Evolutionary conservation across 92 coral and sea anemone species (phyloP), one percentile per base, ranked within the genome.

Genomic region (Micromussa lordhowensis): DNA sequence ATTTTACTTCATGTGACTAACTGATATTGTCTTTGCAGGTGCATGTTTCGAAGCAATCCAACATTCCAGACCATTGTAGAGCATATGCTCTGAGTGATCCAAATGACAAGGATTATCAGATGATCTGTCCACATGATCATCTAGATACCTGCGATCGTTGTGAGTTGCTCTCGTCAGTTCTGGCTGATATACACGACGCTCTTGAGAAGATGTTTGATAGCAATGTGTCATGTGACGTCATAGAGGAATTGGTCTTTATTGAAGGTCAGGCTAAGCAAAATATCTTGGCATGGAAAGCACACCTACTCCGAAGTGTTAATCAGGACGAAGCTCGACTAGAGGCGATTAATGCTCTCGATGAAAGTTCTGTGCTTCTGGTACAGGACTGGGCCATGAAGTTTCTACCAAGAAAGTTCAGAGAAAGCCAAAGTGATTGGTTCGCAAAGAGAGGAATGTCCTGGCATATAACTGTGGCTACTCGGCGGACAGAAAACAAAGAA

Each of bases 351-450:
- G 40, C n/a, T 68, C 89, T 88, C n/a, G 94, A 88, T 26, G 86
- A 88, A 66, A 80, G 57, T 15, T 87, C 75, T 1, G 91, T 87
- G 1, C 66, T 86, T 15, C 73, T 78, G 5, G 85, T 86, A 4
- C 90, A 86, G 79, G 90, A 87, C 80, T 87, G 91, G 91, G 91
- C 91, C 15, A 87, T 87, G 91, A 93, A 63, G n/a, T 63, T 63
- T 28, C 29, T 63, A 18, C 69, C 69, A 16, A 16, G 64, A 58
- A 58, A 58, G 75, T 91, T 57, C 58, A 82, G 93, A 78, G 94
- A 94, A 68, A 94, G 90, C 69, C 94, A 94, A 79, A 78, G 75
- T 75, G 96, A 93, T 38, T 91, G 94, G 94, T 91, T 91, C 69
- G 88, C 72, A 16, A 92, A 92, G 44, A 83, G 92, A 51, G 94